Percentiles rank a stretch among this genome's conserved stretches.
These are phyloP conservation scores for Huso huso DNA, from an alignment of 2,797 vertebrate species.

Conservation along the genomic window DNA sequence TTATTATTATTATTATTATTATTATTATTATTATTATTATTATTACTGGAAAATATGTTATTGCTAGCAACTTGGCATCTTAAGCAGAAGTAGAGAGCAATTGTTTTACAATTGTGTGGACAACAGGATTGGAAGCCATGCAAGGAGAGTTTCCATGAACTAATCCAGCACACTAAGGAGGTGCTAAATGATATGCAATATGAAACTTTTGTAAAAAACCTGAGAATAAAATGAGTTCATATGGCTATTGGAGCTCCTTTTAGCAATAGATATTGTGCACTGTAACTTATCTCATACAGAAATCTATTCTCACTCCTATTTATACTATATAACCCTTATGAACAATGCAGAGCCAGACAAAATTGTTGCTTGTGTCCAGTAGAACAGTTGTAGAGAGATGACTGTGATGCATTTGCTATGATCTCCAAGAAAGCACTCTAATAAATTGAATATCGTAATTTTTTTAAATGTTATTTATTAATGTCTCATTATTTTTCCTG, in stretches of 20 bases:
- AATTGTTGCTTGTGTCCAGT: constrained; percentile 7
- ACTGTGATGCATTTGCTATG: constrained; percentile 33
- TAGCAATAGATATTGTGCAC: not conserved
- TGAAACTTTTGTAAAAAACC: not conserved
- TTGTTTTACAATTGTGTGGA: not conserved
- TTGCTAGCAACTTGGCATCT: not conserved
- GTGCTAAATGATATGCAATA: not conserved
- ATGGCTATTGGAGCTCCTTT: not conserved
- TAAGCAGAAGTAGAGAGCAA: not conserved
- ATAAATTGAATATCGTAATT: constrained; percentile 36
- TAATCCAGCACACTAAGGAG: not conserved
- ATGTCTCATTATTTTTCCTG: constrained; percentile 48
- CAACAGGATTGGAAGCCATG: not conserved
- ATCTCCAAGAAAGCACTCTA: constrained; percentile 37
- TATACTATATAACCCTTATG: not conserved
- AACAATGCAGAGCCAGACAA: not conserved
- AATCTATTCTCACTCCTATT: constrained; percentile 1
- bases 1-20: constrained; percentile 2
- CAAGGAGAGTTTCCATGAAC: not conserved
- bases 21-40: constrained; percentile 2
- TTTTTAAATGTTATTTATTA: constrained; percentile 50
- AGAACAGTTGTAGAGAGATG: constrained; percentile 27
- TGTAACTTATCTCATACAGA: constrained; percentile 7
- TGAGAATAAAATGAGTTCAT: not conserved
- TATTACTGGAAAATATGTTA: not conserved